Evolutionary conservation across 2,797 vertebrate genomes (phyloP).

Genomic region (Peromyscus attwateri): DNA sequence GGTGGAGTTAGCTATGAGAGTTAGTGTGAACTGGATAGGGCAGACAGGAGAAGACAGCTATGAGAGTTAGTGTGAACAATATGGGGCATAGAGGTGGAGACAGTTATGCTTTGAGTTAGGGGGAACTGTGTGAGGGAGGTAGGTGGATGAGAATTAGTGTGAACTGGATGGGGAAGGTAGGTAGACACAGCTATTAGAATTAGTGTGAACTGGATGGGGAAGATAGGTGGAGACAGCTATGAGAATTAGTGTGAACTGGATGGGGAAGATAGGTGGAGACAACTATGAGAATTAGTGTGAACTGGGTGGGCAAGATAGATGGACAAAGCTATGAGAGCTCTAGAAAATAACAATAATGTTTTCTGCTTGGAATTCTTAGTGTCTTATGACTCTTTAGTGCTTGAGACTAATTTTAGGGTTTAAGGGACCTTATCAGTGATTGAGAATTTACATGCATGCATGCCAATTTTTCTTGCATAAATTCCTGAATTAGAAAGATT

Average conservation of each 20-base stretch:
- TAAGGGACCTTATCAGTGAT: not conserved
- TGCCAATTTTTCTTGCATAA: not conserved
- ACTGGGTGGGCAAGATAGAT: not conserved
- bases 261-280: rapidly evolving
- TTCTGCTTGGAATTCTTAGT: not conserved
- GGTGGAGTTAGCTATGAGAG: not conserved
- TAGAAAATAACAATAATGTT: not conserved
- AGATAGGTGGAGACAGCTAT: not conserved
- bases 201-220: not conserved
- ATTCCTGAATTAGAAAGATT: slow-evolving; percentile 11
- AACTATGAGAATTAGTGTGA: not conserved
- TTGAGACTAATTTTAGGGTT: not conserved
- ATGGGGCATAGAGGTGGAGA: not conserved
- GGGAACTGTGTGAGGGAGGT: not conserved
- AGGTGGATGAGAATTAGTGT: not conserved
- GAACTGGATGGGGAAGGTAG: rapidly evolving
- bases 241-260: not conserved
- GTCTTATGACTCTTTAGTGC: not conserved
- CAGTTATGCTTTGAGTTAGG: not conserved
- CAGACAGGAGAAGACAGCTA: not conserved
- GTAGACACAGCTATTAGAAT: not conserved
- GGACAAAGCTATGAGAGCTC: not conserved
- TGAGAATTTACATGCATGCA: not conserved
- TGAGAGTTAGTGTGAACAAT: not conserved
- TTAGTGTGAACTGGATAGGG: not conserved